phyloP scores from a whole-genome alignment of 2,888 invertebrate species.

The Hemistola chrysoprasaria region DNA sequence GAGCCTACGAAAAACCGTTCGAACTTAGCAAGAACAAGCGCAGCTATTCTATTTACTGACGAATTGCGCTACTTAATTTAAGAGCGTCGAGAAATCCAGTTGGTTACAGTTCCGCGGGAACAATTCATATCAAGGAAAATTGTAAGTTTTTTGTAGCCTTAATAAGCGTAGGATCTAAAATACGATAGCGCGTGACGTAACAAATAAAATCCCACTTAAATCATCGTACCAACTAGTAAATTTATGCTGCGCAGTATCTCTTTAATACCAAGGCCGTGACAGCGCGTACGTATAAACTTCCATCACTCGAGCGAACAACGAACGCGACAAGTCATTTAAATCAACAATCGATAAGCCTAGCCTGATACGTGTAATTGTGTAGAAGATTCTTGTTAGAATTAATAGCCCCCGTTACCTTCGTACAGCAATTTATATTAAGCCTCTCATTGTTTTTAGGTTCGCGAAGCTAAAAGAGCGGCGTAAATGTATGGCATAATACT shows the following conservation, averaged over 20 bases:
- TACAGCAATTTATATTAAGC: slow-evolving; percentile 31
- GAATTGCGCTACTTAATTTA: slow-evolving; percentile 25
- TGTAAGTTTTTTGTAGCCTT: slow-evolving; percentile 50
- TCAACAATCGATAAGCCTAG: slow-evolving; percentile 53
- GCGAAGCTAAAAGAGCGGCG: slow-evolving; percentile 13
- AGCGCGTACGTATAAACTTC: slow-evolving; percentile 71
- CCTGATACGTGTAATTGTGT: slow-evolving; percentile 37
- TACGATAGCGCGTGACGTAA: slow-evolving; percentile 65
- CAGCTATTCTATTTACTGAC: slow-evolving; percentile 34
- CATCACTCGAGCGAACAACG: slow-evolving; percentile 41
- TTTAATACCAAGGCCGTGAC: slow-evolving; percentile 74
- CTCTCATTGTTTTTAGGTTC: slow-evolving; percentile 20
- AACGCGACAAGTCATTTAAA: slow-evolving; percentile 57
- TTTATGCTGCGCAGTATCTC: slow-evolving; percentile 75
- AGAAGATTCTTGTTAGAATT: slow-evolving; percentile 36
- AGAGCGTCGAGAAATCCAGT: slow-evolving; percentile 19
- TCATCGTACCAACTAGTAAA: slow-evolving; percentile 69
- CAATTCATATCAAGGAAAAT: too few relatives aligned
- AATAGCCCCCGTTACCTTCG: slow-evolving; percentile 30
- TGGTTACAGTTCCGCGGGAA: slow-evolving; percentile 34
- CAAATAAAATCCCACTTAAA: slow-evolving; percentile 79
- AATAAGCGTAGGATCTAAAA: slow-evolving; percentile 53
- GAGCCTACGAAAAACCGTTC: slow-evolving; percentile 33
- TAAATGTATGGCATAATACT: slow-evolving; percentile 6
- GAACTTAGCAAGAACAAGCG: slow-evolving; percentile 29